These are phyloP conservation scores for Sabatieria punctata DNA, from an alignment of 2,888 invertebrate genomes.

Conservation along the genomic window DNA sequence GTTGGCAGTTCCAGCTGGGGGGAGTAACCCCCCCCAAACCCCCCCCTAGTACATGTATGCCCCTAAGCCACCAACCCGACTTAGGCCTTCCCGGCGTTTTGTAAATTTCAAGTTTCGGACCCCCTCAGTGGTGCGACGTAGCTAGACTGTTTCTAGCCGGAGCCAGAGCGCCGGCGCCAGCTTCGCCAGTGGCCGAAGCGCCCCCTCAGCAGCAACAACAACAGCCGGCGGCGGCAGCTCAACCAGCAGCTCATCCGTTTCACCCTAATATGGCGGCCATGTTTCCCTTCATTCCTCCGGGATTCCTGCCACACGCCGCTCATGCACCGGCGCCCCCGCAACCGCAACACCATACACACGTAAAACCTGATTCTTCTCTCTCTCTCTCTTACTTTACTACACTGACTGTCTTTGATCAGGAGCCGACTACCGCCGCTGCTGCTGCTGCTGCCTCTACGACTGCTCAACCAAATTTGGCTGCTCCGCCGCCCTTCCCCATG, in stretches of 20 bases:
- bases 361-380: too few species aligned
- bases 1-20: too few species aligned
- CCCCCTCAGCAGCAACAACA: slow-evolving; percentile 13
- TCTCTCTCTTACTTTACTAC: slow-evolving; percentile 15
- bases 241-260: slow-evolving; percentile 5
- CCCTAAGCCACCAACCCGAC: too few species aligned
- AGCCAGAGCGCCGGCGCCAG: slow-evolving; percentile 14
- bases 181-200: not conserved
- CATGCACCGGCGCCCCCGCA: slow-evolving; percentile 1
- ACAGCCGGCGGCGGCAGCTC: slow-evolving; percentile 9
- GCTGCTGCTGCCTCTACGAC: slow-evolving; percentile 10
- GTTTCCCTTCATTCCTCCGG: slow-evolving; percentile 5
- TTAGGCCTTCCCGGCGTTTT: too few species aligned
- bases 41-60: too few species aligned
- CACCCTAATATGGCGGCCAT: slow-evolving; percentile 3
- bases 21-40: too few species aligned
- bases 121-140: too few species aligned
- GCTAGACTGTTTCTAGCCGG: not conserved
- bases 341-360: too few species aligned
- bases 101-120: too few species aligned
- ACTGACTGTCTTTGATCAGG: slow-evolving; percentile 5
- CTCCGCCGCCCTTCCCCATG: too few species aligned
- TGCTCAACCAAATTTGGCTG: not conserved
- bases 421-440: slow-evolving; percentile 17
- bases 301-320: slow-evolving; percentile 8